These are phyloP conservation scores for Dendropsophus ebraccatus DNA, from an alignment of 2,113 vertebrate species.

Conservation along the genomic window DNA sequence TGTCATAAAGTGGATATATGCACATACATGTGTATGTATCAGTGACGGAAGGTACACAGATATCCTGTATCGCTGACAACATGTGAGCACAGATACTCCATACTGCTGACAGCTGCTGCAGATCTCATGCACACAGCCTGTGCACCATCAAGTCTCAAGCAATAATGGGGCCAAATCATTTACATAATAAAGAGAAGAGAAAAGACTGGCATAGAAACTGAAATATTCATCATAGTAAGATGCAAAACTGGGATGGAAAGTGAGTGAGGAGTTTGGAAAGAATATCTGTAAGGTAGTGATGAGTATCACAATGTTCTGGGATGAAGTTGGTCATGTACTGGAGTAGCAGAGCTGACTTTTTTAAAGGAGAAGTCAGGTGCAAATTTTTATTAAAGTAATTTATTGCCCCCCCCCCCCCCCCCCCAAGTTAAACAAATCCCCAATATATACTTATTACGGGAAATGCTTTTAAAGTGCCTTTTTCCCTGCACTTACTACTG, in stretches of 20 bases:
- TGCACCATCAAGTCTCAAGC: background rate
- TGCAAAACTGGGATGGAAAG: background rate
- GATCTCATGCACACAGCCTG: conserved; percentile 26
- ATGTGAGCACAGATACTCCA: conserved; percentile 1
- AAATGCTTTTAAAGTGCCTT: too few relatives aligned
- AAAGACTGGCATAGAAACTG: conserved; percentile 29
- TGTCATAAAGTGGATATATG: background rate
- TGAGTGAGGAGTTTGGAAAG: background rate
- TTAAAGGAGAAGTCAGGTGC: too few relatives aligned
- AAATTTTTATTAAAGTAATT: too few relatives aligned
- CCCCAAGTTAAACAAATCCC: too few relatives aligned
- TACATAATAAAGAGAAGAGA: conserved; percentile 40
- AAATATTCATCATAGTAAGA: conserved; percentile 37
- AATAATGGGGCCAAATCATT: conserved; percentile 43
- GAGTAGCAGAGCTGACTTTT: background rate
- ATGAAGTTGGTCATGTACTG: background rate
- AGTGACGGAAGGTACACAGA: conserved; percentile 8
- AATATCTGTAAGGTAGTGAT: background rate
- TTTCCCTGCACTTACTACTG: too few relatives aligned
- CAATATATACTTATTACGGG: too few relatives aligned
- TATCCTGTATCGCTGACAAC: background rate
- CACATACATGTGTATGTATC: background rate
- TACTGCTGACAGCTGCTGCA: conserved; percentile 8
- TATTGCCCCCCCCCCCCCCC: too few relatives aligned
- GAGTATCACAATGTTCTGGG: background rate